Evolutionary conservation across 2,797 vertebrate genomes (phyloP), one percentile per base, ranked within the genome.

Genomic region (Hafferia zeledoni): DNA sequence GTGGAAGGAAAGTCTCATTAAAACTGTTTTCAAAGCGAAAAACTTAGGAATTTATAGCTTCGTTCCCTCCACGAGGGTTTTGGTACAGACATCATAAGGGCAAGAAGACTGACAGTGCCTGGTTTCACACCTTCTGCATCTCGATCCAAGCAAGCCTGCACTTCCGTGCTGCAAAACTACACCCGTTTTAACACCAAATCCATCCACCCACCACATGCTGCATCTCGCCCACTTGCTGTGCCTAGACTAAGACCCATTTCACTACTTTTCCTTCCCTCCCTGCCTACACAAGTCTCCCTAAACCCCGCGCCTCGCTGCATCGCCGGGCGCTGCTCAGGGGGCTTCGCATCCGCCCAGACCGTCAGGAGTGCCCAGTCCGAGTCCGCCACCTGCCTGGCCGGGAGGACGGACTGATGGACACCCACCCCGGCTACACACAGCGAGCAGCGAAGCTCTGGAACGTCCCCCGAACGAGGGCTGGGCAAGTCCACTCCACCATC

Each of bases 391-490:
- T 1, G 43, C 2, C 49, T 25, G 37, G 14, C 37, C 23, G 3
- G 11, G 16, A 12, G 37, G 31, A 33, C 69, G 16, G 20, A 63
- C 61, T 43, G 41, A 43, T 43, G 5, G 17, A 20, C 70, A 24
- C 31, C 0, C 61, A 6, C 2, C 23, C 28, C 25, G 5, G 31
- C 47, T 3, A 8, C 70, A 7, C 35, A 7, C 56, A 4, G 63
- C 65, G 1, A 27, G 30, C 9, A 17, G 35, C 28, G 8, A 2
- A n/a, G 35, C 11, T 17, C 43, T 1, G 3, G 82, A 3, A 0
- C 13, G 2, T 1, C 44, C 8, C 44, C 13, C 0, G 18, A 22
- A 24, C 2, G 19, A 10, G 2, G 1, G 3, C 2, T 0, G 24
- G 30, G 18, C 14, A 37, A 63, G 6, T 2, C 11, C 6, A 3